These are phyloP conservation scores for Podabrus alpinus DNA, from an alignment of 2,888 invertebrate genomes.

Conservation along the genomic window DNA sequence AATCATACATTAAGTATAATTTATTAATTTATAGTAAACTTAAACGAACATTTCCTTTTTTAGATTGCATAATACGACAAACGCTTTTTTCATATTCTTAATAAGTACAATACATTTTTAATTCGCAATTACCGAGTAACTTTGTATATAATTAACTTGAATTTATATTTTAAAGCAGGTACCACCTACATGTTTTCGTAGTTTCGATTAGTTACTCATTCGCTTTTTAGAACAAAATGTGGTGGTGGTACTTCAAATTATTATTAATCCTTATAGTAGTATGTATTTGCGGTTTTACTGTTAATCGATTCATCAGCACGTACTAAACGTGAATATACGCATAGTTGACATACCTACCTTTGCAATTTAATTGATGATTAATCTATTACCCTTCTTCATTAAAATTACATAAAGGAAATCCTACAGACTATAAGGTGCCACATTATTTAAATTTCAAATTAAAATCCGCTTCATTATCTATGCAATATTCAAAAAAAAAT, in stretches of 20 bases:
- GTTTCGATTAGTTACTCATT: not conserved
- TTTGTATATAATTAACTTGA: not conserved
- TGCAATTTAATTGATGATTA: not conserved
- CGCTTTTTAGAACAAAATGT: not conserved
- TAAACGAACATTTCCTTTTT: constrained; percentile 3
- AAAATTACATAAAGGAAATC: not conserved
- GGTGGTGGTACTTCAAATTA: not conserved
- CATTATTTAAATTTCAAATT: not conserved
- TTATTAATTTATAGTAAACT: not conserved
- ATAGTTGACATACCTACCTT: not conserved
- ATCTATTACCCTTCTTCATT: not conserved
- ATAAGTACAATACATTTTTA: not conserved
- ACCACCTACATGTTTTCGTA: not conserved
- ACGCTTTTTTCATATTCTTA: not conserved
- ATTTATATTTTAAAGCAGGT: not conserved
- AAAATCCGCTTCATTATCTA: not conserved
- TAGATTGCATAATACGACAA: not conserved
- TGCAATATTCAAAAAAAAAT: not conserved
- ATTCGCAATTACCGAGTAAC: not conserved
- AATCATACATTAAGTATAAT: constrained; percentile 5
- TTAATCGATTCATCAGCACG: not conserved
- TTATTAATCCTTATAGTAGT: not conserved
- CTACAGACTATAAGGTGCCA: not conserved
- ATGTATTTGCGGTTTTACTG: constrained; percentile 1
- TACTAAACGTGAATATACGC: not conserved